Percentiles rank a stretch among this genome's conserved stretches.
These are phyloP conservation scores for Antrozous pallidus DNA, from an alignment of 2,797 vertebrate species.

Conservation along the genomic window DNA sequence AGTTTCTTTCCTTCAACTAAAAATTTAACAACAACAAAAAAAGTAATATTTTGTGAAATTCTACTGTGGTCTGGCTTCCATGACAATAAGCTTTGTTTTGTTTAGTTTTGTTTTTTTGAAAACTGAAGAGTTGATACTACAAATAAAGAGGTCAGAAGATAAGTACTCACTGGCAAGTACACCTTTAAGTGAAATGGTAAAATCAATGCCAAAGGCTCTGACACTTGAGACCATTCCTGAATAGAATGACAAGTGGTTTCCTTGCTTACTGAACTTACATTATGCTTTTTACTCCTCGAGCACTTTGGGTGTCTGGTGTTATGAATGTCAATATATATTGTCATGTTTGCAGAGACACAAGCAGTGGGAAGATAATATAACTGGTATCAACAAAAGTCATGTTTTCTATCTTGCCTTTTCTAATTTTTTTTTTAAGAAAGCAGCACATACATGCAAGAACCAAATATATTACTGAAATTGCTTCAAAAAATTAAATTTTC, in stretches of 20 bases:
- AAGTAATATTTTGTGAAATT: neutral
- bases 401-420: neutral
- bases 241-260: neutral
- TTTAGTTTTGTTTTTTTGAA: neutral
- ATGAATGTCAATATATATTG: neutral
- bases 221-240: neutral
- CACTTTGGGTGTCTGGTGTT: neutral
- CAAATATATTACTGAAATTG: neutral
- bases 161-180: neutral
- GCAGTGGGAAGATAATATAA: neutral
- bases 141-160: neutral
- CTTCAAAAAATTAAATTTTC: neutral
- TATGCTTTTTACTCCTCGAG: neutral
- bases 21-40: neutral
- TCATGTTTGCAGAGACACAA: neutral
- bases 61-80: neutral
- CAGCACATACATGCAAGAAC: neutral
- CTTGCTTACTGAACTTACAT: neutral
- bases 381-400: neutral
- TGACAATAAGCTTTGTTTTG: neutral
- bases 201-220: neutral
- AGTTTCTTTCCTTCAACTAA: neutral
- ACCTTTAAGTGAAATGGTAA: neutral
- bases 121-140: neutral
- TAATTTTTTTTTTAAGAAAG: neutral